These are phyloP conservation scores for Hetaerina titia DNA, from an alignment of 2,888 invertebrate species.

Conservation along the genomic window DNA sequence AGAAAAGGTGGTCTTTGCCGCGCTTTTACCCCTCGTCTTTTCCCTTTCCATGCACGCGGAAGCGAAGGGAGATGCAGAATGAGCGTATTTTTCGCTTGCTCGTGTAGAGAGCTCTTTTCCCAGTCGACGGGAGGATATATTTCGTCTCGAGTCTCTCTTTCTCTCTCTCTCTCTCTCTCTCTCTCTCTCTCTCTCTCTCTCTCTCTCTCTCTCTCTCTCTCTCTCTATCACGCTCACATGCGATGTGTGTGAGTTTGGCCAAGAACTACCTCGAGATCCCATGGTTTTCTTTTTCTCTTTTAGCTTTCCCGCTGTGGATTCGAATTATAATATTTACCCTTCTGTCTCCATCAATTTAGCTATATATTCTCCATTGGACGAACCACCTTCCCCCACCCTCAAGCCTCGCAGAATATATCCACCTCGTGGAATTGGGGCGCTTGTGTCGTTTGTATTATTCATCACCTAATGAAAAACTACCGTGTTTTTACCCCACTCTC, in stretches of 20 bases:
- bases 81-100: too few species aligned
- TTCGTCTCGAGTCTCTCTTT: not conserved
- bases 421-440: not conserved
- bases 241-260: not conserved
- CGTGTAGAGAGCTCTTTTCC: not conserved
- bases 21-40: not conserved
- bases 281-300: not conserved
- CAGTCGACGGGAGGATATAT: not conserved
- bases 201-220: too few species aligned
- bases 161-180: too few species aligned
- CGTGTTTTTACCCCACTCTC: not conserved
- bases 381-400: not conserved
- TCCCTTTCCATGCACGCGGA: not conserved
- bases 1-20: not conserved
- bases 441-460: not conserved
- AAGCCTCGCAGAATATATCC: not conserved
- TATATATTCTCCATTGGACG: not conserved
- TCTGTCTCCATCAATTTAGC: not conserved
- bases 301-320: not conserved
- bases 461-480: not conserved
- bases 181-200: too few species aligned
- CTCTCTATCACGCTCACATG: not conserved
- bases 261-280: too few species aligned
- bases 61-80: not conserved
- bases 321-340: not conserved